phyloP scores from a whole-genome alignment of 2,888 invertebrate genomes.

The Autographa pulchrina region DNA sequence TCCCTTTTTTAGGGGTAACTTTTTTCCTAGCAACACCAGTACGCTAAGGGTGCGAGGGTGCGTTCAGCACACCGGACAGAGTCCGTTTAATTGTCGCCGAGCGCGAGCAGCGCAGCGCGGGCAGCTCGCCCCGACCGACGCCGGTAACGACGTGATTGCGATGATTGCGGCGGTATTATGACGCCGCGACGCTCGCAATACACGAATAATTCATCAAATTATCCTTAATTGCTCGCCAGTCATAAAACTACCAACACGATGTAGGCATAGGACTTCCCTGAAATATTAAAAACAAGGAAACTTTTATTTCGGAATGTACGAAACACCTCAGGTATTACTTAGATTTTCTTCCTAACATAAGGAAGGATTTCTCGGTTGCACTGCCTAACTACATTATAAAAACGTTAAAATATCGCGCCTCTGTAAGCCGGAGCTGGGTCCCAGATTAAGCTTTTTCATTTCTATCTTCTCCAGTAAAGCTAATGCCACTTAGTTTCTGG shows the following conservation, averaged over 20 bases:
- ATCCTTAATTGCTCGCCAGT: background rate
- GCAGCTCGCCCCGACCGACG: background rate
- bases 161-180: constrained; percentile 31
- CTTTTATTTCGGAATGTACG: background rate
- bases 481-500: background rate
- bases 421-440: background rate
- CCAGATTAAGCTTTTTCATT: background rate
- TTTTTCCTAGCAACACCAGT: constrained; percentile 18
- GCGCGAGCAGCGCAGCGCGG: constrained; percentile 2
- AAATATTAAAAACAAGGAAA: background rate
- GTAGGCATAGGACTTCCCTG: background rate
- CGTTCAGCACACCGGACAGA: constrained; percentile 60
- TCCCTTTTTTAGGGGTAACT: constrained; percentile 21
- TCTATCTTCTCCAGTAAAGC: background rate
- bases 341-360: background rate
- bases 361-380: background rate
- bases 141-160: constrained; percentile 19
- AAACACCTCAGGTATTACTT: background rate
- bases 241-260: background rate
- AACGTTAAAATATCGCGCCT: background rate
- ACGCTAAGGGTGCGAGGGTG: constrained; percentile 49
- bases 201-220: constrained; percentile 1
- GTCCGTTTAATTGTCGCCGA: constrained; percentile 28
- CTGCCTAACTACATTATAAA: background rate
- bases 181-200: constrained; percentile 24